phyloP scores from a whole-genome alignment of 1,140 invertebrate genomes.

The Eciton burchellii region DNA sequence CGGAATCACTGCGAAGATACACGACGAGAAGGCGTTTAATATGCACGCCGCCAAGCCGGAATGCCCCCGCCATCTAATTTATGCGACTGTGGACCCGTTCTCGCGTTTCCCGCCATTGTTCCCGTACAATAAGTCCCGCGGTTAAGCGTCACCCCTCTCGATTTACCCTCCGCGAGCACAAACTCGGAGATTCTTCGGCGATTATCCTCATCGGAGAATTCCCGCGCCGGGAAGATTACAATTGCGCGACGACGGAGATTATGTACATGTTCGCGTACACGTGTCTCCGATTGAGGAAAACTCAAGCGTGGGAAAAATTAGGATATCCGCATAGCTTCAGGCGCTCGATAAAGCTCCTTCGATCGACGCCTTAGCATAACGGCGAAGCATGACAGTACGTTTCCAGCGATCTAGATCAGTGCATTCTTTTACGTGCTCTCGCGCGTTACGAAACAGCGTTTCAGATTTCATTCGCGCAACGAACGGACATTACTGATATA shows the following conservation, averaged over 20 bases:
- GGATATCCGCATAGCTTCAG: too few species aligned
- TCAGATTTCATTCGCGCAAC: not conserved
- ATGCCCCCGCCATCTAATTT: conserved; percentile 76
- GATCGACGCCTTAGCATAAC: too few species aligned
- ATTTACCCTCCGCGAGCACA: conserved; percentile 43
- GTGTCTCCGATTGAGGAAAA: too few species aligned
- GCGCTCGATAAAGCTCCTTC: too few species aligned
- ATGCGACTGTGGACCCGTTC: conserved; percentile 73
- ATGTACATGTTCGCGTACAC: not conserved
- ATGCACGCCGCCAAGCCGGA: conserved; percentile 72
- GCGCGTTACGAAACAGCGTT: not conserved
- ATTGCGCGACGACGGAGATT: not conserved
- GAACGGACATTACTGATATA: not conserved
- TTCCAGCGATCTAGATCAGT: too few species aligned
- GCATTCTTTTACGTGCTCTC: too few species aligned
- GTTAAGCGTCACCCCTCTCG: conserved; percentile 56
- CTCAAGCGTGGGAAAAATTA: too few species aligned
- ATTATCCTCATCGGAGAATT: conserved; percentile 29
- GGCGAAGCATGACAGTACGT: too few species aligned
- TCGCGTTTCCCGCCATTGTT: conserved; percentile 75
- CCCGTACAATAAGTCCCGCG: conserved; percentile 73
- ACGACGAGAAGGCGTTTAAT: conserved; percentile 75
- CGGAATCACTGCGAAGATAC: conserved; percentile 64
- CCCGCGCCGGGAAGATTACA: not conserved
- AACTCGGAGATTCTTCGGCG: conserved; percentile 38